A percentile compares a stretch with the other conserved stretches of the same genome.
These are phyloP conservation scores for Zaprionus nigranus DNA, from an alignment of 1,140 invertebrate genomes.

Conservation along the genomic window DNA sequence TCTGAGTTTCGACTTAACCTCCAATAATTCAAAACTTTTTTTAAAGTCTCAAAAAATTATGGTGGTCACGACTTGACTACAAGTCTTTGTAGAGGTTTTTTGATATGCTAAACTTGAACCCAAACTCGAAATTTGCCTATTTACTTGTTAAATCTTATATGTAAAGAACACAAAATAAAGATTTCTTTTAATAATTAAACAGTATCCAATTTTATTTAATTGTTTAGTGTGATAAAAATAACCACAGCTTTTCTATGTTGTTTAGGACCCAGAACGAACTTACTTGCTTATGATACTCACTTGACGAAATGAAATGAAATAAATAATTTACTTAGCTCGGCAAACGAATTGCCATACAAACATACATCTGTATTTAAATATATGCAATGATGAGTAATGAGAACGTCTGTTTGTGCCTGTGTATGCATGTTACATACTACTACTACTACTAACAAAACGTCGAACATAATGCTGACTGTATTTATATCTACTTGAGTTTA, in stretches of 20 bases:
- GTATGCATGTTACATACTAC: conserved; percentile 9
- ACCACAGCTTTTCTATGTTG: conserved; percentile 39
- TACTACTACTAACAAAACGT: conserved; percentile 23
- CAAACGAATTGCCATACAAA: not conserved
- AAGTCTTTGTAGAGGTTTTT: too few relatives aligned
- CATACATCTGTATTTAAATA: conserved; percentile 9
- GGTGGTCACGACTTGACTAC: too few relatives aligned
- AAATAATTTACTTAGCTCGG: conserved; percentile 51
- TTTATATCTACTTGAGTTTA: conserved; percentile 22
- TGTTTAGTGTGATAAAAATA: conserved; percentile 43
- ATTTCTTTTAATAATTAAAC: conserved; percentile 4
- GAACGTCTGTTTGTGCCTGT: conserved; percentile 21
- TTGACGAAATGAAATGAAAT: conserved; percentile 32
- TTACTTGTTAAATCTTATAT: too few relatives aligned
- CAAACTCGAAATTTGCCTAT: too few relatives aligned
- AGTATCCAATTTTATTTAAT: conserved; percentile 53
- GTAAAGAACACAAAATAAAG: too few relatives aligned
- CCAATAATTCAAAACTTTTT: too few relatives aligned
- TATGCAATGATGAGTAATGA: conserved; percentile 23
- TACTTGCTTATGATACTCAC: conserved; percentile 34
- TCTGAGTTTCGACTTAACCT: too few relatives aligned
- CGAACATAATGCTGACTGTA: conserved; percentile 49
- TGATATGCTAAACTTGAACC: too few relatives aligned
- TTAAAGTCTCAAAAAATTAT: too few relatives aligned
- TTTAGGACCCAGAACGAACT: conserved; percentile 64